These are phyloP conservation scores for Drosophila meridionalis DNA, from an alignment of 2,888 invertebrate genomes.

Conservation along the genomic window DNA sequence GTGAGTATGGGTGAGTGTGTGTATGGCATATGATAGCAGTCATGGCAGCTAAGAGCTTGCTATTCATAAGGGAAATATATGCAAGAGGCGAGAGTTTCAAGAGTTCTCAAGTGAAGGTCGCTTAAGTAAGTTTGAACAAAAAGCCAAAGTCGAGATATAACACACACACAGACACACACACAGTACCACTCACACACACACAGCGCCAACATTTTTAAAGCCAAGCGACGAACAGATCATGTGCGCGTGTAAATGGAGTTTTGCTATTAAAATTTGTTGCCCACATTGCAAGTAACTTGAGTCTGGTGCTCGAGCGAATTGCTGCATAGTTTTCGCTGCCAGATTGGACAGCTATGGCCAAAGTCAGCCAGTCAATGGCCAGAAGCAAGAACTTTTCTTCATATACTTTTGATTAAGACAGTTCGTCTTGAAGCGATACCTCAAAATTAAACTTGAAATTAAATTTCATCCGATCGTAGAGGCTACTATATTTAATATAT, in stretches of 20 bases:
- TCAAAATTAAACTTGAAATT: neutral
- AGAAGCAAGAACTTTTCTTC: neutral
- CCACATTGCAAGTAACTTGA: constrained; percentile 1
- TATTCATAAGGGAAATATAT: constrained; percentile 53
- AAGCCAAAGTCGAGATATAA: constrained; percentile 42
- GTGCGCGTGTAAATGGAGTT: constrained; percentile 23
- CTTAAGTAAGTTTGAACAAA: constrained; percentile 62
- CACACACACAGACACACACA: neutral
- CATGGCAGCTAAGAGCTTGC: constrained; percentile 29
- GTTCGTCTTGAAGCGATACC: neutral
- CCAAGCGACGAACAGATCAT: constrained; percentile 15
- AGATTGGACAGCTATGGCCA: constrained; percentile 11
- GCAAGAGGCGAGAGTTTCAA: constrained; percentile 50
- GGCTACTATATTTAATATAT: no score
- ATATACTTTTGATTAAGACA: neutral
- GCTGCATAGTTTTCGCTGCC: neutral
- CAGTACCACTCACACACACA: neutral
- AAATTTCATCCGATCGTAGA: neutral
- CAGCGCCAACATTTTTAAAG: constrained; percentile 22
- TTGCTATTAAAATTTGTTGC: constrained; percentile 3
- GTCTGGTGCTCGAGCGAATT: neutral
- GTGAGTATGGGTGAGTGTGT: constrained; percentile 14
- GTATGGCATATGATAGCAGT: constrained; percentile 25
- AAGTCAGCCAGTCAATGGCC: neutral
- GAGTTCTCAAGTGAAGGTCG: constrained; percentile 64